phyloP scores from a whole-genome alignment of 2,888 invertebrate species.

The Polymixis lichenea region DNA sequence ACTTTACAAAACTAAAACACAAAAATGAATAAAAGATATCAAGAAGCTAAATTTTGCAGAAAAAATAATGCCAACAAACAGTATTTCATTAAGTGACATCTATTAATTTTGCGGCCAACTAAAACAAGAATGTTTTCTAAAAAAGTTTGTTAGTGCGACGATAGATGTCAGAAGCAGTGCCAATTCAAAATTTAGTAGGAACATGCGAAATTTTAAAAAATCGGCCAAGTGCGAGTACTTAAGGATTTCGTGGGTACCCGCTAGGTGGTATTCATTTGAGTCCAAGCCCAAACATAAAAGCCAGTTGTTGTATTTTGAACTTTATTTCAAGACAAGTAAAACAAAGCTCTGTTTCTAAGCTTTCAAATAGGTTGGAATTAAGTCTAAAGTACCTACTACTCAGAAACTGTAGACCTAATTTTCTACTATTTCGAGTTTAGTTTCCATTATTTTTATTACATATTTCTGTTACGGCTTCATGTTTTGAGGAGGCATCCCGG shows the following conservation, averaged over 20 bases:
- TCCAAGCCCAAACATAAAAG: neutral
- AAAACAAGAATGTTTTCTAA: neutral
- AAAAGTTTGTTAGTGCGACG: neutral
- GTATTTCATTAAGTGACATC: conserved; percentile 32
- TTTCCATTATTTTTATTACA: neutral
- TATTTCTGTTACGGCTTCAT: neutral
- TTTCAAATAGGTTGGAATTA: neutral
- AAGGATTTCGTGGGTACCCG: neutral
- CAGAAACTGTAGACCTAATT: neutral
- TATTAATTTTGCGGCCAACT: conserved; percentile 1
- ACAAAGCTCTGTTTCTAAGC: neutral
- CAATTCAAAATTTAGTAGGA: neutral
- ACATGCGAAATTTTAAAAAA: no score
- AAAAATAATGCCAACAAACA: rapidly evolving
- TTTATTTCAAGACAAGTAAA: neutral
- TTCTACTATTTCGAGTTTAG: neutral
- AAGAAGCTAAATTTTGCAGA: neutral
- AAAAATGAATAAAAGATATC: no score
- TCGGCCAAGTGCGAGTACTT: no score
- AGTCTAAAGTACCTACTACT: neutral
- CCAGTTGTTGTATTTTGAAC: neutral
- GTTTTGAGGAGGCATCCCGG: neutral
- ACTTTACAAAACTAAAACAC: neutral
- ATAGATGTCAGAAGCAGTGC: conserved; percentile 37
- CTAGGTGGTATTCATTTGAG: no score